These are phyloP conservation scores for Andricus quercusramuli DNA, from an alignment of 2,888 invertebrate species.

Conservation along the genomic window DNA sequence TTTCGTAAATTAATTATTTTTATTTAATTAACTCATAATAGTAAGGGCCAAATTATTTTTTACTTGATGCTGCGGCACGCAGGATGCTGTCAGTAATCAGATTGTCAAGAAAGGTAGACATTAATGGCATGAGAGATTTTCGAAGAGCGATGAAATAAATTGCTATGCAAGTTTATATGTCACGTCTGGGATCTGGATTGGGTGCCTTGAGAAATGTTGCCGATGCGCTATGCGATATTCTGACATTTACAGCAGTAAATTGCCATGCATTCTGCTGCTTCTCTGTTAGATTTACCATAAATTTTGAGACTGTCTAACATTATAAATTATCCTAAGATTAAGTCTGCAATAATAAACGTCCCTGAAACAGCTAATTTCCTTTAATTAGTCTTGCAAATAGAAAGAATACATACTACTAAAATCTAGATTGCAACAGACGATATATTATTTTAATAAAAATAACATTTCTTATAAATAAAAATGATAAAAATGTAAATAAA, in stretches of 20 bases:
- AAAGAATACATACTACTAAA: not conserved
- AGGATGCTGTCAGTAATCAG: slow-evolving; percentile 28
- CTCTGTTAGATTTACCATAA: slow-evolving; percentile 15
- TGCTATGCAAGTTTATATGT: slow-evolving; percentile 32
- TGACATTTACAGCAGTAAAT: slow-evolving; percentile 32
- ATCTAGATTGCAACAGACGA: not conserved
- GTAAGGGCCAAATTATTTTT: not conserved
- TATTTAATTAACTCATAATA: not conserved
- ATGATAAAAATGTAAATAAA: not conserved
- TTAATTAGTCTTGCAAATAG: not conserved
- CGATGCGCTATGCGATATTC: slow-evolving; percentile 28
- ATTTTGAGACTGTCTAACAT: slow-evolving; percentile 20
- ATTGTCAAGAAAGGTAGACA: slow-evolving; percentile 15
- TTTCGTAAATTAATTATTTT: not conserved
- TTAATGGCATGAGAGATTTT: slow-evolving; percentile 19
- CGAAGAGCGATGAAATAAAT: slow-evolving; percentile 28
- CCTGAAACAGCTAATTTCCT: not conserved
- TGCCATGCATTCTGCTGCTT: slow-evolving; percentile 24
- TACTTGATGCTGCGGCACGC: not conserved
- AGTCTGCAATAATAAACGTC: not conserved
- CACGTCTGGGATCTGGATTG: slow-evolving; percentile 27
- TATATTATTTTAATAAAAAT: not conserved
- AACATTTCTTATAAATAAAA: not conserved
- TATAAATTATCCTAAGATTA: slow-evolving; percentile 14
- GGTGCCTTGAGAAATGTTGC: slow-evolving; percentile 23